Base-by-base conservation (phyloP, 1,140 invertebrate species). In the Leptinotarsa undecemlineata region DNA sequence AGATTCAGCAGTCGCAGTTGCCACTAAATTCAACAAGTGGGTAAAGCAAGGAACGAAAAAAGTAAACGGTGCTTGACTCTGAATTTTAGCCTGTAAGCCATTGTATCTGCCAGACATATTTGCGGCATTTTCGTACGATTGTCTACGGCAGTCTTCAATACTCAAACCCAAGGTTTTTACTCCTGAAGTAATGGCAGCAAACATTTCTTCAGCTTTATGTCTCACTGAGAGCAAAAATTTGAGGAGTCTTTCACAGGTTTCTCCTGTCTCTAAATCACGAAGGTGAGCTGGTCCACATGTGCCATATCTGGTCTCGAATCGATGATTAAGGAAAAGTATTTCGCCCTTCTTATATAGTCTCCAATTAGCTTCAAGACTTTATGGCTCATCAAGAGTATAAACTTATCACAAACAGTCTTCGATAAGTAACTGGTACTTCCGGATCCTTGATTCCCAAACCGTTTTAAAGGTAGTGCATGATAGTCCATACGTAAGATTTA, bases 21-120 rank as follows among this genome's bases (percentile, higher is more conserved):
- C n/a, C 26, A 84, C 79, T 74, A 83, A 80, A 77, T 84, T 85
- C 4, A 84, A 71, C 2, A 81, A 81, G 76, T 84, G 79, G 14
- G 76, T 77, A 20, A 77, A 71, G 71, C 81, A 83, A 60, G 82
- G 80, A 33, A 81, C 72, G 62, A 76, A 80, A 48, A 73, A 8
- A 33, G 79, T 81, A 63, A 74, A 74, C 51, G 48, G 57, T 72
- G 63, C 60, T 75, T 73, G 23, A 23, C 73, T 75, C 72, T 78
- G 63, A 68, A 85, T 82, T 74, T 74, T 72, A 17, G 82, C 81
- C 80, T 85, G 84, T 48, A 85, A 75, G 48, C 83, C 83, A 72
- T 74, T 81, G 74, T 85, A 85, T 4, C 57, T 68, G 23, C 83
- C 84, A 76, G 80, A 81, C 82, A 86, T 86, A 73, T 84, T 86